Percentiles rank a stretch among this genome's conserved stretches.
phyloP scores from a whole-genome alignment of 2,888 invertebrate species.

The Apodemia mormo region DNA sequence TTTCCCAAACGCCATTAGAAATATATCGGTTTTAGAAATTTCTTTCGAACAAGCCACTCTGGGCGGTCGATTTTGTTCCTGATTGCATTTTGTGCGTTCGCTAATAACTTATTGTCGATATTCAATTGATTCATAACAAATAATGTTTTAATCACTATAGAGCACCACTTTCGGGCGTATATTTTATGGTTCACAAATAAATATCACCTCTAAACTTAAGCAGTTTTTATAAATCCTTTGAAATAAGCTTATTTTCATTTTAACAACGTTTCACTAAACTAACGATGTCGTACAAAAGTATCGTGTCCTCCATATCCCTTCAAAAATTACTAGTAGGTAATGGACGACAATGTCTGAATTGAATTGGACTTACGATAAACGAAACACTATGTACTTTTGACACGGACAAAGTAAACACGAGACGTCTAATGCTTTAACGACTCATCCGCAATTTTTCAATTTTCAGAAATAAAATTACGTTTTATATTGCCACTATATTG shows the following conservation, averaged over 20 bases:
- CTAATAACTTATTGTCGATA: conserved; percentile 42
- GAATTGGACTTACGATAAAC: conserved; percentile 5
- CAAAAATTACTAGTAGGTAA: conserved; percentile 45
- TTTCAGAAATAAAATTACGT: conserved; percentile 65
- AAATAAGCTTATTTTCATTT: conserved; percentile 48
- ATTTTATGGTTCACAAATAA: not conserved
- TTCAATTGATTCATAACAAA: conserved; percentile 60
- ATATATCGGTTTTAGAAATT: conserved; percentile 48
- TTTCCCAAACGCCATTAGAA: conserved; percentile 71
- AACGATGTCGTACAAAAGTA: conserved; percentile 26
- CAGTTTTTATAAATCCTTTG: conserved; percentile 57
- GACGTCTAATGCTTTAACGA: conserved; percentile 23
- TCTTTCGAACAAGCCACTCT: conserved; percentile 43
- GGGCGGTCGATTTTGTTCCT: conserved; percentile 42
- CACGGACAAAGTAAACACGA: conserved; percentile 14
- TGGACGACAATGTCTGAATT: conserved; percentile 46
- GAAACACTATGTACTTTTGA: conserved; percentile 12
- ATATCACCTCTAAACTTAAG: conserved; percentile 19
- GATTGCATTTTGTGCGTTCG: conserved; percentile 52
- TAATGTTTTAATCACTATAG: conserved; percentile 21
- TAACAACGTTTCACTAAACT: conserved; percentile 29
- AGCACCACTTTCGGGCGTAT: conserved; percentile 34
- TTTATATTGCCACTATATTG: conserved; percentile 63
- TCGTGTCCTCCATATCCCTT: conserved; percentile 48
- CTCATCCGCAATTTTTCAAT: conserved; percentile 59